A percentile compares a stretch with the other conserved stretches of the same genome.
Conservation (phyloP, 2,797 vertebrate genomes). For the Petrocephalus schoutedeni region DNA sequence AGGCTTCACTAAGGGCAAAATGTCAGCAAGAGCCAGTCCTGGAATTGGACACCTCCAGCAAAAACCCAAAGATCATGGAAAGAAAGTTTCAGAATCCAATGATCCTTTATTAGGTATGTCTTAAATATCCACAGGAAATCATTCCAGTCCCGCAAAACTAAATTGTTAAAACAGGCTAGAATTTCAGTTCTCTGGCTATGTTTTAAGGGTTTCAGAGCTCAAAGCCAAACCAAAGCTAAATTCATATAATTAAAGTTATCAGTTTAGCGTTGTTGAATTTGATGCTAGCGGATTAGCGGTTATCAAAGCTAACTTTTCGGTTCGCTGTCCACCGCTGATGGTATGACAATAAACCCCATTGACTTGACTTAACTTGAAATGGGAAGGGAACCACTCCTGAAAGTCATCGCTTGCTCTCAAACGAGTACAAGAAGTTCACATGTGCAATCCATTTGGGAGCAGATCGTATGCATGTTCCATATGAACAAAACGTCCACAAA, state of each 20-base stretch:
- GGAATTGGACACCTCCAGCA: not conserved
- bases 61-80: not conserved
- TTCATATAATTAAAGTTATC: not conserved
- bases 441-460: not conserved
- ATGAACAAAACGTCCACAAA: not conserved
- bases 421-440: not conserved
- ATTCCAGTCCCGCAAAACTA: not conserved
- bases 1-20: not conserved
- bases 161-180: too few relatives aligned
- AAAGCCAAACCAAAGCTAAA: not conserved
- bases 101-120: not conserved
- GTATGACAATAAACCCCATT: not conserved
- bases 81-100: not conserved
- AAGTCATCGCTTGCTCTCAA: not conserved
- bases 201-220: not conserved
- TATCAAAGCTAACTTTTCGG: not conserved
- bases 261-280: not conserved
- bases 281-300: not conserved
- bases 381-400: not conserved
- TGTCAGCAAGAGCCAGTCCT: not conserved
- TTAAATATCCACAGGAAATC: not conserved
- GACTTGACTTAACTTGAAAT: not conserved
- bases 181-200: not conserved
- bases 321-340: not conserved
- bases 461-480: not conserved